Evolutionary conservation across 2,797 vertebrate genomes (phyloP), one percentile per base, ranked within the genome.

Genomic region (Enteromius paludinosus): DNA sequence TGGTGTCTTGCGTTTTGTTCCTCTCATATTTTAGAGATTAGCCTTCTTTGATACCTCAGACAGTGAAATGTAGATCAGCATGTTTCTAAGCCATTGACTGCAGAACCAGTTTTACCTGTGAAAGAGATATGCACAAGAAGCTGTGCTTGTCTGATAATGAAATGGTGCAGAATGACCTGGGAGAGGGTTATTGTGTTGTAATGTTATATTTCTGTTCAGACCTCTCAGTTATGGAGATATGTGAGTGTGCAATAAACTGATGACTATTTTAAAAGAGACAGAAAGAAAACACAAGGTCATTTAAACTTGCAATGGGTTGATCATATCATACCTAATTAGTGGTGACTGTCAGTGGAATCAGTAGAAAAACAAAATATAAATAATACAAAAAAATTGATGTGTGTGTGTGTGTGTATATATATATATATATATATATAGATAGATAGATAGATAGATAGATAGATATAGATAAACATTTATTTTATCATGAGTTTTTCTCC

Each of bases 21-120:
- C 69, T 20, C 54, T 23, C 56, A 49, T 64, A 38, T 64, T 61
- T 81, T 62, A 49, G 43, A 73, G 28, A 81, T 73, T 20, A 72
- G 47, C 14, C n/a, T 4, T 41, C 69, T 81, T 49, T 81, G 38
- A 72, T 62, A 72, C 56, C 35, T 64, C 23, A 73, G 28, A 72
- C 52, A 35, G 61, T 64, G 43, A 73, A 73, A 72, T 38, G 59
- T 65, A 65, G 45, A n/a, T 73, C n/a, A 23, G 70, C 28, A 18
- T 81, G 68, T 80, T 80, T 72, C 33, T 62, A 41, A 69, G 20
- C 25, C 54, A n/a, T 72, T 72, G 38, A 71, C 56, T 35, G 43
- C 69, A 65, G 41, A 81, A 73, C 79, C 43, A 64, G 59, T 81
- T 81, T 81, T 52, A 73, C 28, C n/a, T 38, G 56, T 81, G 20